Base-by-base conservation (phyloP, 2,113 vertebrate genomes). In the Geococcyx californianus region DNA sequence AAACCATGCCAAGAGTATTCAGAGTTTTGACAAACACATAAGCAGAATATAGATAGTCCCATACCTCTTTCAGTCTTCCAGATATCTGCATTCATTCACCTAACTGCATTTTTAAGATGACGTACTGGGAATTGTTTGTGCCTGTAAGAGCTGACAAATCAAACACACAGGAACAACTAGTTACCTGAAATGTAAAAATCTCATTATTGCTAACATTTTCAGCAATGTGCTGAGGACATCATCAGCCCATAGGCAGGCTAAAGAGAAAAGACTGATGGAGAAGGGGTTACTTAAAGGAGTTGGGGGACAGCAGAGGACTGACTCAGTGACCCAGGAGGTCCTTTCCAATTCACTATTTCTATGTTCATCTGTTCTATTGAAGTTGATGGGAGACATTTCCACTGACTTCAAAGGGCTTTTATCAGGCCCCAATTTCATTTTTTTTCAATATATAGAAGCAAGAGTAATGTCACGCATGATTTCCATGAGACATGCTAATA, bases 391-490 rank as follows among this genome's bases (percentile, higher is more conserved):
- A 79, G 88, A 89, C 90, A 89, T 92, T 88, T 90, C 88, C 73
- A 88, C 60, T 0, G 9, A 96, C 83, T 95, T 95, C 96, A 95
- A 86, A 92, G 68, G 69, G 73, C 69, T 90, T 90, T 92, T 88
- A 59, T 94, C 73, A 0, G 0, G 60, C 52, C 83, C 38, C 63
- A 62, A 60, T 86, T 95, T 78, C 64, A 95, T 95, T 94, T 95
- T 85, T 95, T 90, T 93, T 93, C 90, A 90, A 96, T 92, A 75
- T 56, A 89, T 4, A 87, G 73, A 87, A 54, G 83, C 49, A 76
- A 87, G 86, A 94, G 79, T 64, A 95, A 94, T 78, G 88, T 90
- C 94, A 95, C 10, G 15, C 92, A 92, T 93, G 90, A 94, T 92
- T 96, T 96, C 89, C 76, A 38, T 33, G 88, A 94, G 90, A 68